phyloP scores from a whole-genome alignment of 2,113 vertebrate species.

The Gnathonemus echidnorhynchus region DNA sequence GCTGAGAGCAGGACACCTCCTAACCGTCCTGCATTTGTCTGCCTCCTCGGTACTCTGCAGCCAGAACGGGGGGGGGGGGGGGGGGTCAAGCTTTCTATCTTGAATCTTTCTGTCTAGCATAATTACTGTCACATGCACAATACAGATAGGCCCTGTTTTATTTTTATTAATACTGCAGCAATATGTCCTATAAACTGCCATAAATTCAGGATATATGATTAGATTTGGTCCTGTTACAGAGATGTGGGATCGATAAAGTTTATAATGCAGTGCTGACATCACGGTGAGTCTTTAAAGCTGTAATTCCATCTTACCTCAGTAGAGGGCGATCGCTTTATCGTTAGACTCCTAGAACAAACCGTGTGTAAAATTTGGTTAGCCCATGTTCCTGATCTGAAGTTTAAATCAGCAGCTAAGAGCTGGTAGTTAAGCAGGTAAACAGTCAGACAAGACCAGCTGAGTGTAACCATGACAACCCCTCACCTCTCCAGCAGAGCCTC shows the following conservation, averaged over 20 bases:
- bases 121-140: background rate
- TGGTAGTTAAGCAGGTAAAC: background rate
- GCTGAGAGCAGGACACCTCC: conserved; percentile 44
- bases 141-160: background rate
- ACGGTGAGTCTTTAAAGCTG: background rate
- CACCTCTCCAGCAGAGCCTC: conserved; percentile 51
- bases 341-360: conserved; percentile 58
- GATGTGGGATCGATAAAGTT: background rate
- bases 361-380: background rate
- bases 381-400: background rate
- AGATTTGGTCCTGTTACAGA: background rate
- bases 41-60: conserved; percentile 35
- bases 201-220: background rate
- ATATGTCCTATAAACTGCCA: background rate
- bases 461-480: background rate
- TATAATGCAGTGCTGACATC: background rate
- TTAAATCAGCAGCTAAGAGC: background rate
- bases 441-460: background rate
- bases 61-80: background rate
- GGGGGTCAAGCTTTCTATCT: background rate
- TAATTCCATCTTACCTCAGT: conserved; percentile 47
- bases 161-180: background rate
- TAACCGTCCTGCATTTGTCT: conserved; percentile 27
- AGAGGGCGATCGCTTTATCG: conserved; percentile 52
- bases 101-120: too few relatives aligned